These are phyloP conservation scores for Phyllostomus discolor DNA, from an alignment of 2,113 vertebrate species.

Conservation along the genomic window DNA sequence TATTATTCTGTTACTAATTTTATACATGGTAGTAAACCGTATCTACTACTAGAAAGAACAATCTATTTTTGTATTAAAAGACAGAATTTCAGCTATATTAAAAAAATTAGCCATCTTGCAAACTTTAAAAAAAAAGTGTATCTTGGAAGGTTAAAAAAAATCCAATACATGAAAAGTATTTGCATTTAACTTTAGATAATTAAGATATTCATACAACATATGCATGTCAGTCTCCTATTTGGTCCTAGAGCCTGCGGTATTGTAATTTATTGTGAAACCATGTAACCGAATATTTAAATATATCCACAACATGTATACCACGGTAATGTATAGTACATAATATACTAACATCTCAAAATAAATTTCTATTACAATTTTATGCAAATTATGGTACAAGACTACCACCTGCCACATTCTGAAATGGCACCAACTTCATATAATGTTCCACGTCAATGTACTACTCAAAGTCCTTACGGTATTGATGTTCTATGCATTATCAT, in stretches of 20 bases:
- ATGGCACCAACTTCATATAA: conserved; percentile 61
- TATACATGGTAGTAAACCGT: not conserved
- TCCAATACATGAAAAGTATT: not conserved
- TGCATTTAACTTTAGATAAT: conserved; percentile 51
- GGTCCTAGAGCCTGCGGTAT: conserved; percentile 53
- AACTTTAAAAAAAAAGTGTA: conserved; percentile 5
- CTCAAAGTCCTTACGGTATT: conserved; percentile 41
- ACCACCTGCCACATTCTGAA: conserved; percentile 50
- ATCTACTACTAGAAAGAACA: not conserved
- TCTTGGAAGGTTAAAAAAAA: conserved; percentile 24
- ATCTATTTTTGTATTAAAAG: conserved; percentile 20
- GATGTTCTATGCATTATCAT: conserved; percentile 42
- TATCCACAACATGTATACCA: conserved; percentile 58
- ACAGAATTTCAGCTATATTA: not conserved
- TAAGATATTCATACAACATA: conserved; percentile 58
- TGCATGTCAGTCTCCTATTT: conserved; percentile 54
- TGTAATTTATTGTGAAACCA: conserved; percentile 59
- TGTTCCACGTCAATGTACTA: conserved; percentile 51
- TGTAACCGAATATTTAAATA: conserved; percentile 57
- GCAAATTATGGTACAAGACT: conserved; percentile 50
- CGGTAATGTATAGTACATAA: conserved; percentile 48
- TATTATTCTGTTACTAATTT: not conserved
- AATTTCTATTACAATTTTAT: conserved; percentile 65
- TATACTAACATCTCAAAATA: conserved; percentile 60
- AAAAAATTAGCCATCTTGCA: conserved; percentile 25